Evolutionary conservation across 2,888 invertebrate genomes (phyloP).

Genomic region (Parnassius orleans): DNA sequence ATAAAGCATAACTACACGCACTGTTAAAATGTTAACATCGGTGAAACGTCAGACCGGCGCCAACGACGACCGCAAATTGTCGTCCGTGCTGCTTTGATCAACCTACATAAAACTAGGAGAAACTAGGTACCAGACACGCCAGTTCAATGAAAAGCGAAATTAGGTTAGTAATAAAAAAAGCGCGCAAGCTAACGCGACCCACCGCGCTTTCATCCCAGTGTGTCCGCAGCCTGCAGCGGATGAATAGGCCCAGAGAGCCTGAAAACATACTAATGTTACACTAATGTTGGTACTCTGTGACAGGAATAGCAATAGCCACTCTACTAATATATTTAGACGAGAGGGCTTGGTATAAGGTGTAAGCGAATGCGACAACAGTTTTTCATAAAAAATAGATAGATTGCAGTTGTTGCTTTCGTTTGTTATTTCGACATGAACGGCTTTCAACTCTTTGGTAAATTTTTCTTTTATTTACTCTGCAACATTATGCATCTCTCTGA

Average conservation of each 20-base stretch:
- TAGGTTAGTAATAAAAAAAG: conserved; percentile 4
- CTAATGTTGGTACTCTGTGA: conserved; percentile 26
- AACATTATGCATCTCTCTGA: too few species aligned
- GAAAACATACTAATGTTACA: conserved; percentile 38
- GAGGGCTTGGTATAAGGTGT: background rate
- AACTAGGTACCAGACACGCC: background rate
- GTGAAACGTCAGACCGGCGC: conserved; percentile 2
- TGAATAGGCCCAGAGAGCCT: conserved; percentile 23
- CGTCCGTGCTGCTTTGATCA: background rate
- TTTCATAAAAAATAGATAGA: background rate
- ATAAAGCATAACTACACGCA: conserved; percentile 9
- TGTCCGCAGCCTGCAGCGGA: conserved; percentile 4
- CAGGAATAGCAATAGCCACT: conserved; percentile 33
- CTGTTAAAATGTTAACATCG: background rate
- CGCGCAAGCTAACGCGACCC: background rate
- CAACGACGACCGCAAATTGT: background rate
- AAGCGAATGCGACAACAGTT: background rate
- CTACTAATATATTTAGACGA: conserved; percentile 34
- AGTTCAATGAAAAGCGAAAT: conserved; percentile 2
- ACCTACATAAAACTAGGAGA: background rate
- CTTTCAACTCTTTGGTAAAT: too few species aligned
- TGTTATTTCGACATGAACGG: too few species aligned
- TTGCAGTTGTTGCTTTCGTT: too few species aligned
- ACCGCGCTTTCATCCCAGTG: conserved; percentile 5
- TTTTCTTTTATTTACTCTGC: too few species aligned